These are phyloP conservation scores for Bombus turneri DNA, from an alignment of 1,140 invertebrate species.

Conservation along the genomic window DNA sequence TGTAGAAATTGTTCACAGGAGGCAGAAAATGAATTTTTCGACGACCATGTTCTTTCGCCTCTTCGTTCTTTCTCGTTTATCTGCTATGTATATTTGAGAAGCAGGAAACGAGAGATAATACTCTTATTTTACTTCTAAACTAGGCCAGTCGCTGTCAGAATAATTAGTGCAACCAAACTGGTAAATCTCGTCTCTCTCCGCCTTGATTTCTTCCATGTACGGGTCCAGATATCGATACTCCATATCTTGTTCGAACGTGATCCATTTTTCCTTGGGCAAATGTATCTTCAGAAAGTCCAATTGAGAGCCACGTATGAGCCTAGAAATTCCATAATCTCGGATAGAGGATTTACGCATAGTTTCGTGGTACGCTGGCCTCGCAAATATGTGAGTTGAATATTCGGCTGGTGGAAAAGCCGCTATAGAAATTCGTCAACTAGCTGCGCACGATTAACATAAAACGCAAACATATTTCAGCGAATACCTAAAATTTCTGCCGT, in stretches of 20 bases:
- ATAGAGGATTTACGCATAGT: neutral
- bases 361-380: neutral
- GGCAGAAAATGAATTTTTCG: too few species aligned
- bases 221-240: constrained; percentile 53
- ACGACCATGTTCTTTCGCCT: too few species aligned
- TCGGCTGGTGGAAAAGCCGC: neutral
- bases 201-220: constrained; percentile 50
- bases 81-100: neutral
- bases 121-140: constrained; percentile 10
- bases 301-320: constrained; percentile 52
- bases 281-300: constrained; percentile 46
- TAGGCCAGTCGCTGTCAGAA: constrained; percentile 21
- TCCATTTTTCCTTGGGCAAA: constrained; percentile 62
- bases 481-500: constrained; percentile 63
- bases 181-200: constrained; percentile 54
- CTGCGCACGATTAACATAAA: neutral
- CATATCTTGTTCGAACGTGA: constrained; percentile 62
- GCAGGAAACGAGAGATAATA: too few species aligned
- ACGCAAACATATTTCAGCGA: neutral
- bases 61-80: neutral
- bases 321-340: constrained; percentile 39
- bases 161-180: constrained; percentile 61
- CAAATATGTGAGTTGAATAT: neutral
- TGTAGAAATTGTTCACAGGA: too few species aligned
- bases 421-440: constrained; percentile 8